Evolutionary conservation across 2,888 invertebrate species (phyloP).

Genomic region (Bhutanitis thaidina): DNA sequence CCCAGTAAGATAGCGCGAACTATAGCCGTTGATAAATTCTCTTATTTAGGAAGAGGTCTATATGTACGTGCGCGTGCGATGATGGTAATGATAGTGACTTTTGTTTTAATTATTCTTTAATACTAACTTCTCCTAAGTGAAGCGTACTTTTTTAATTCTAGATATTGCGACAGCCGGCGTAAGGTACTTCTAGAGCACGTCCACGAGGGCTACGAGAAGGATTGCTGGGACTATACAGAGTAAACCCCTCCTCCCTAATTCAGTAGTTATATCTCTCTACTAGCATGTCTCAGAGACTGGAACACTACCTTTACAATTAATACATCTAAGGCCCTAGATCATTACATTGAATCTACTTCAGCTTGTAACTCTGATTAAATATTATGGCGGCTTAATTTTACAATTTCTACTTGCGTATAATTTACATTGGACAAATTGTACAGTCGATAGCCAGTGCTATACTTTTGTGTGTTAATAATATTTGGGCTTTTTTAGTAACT

Average conservation of each 20-base stretch:
- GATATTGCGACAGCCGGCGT: conserved; percentile 98
- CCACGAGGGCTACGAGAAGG: conserved; percentile 99
- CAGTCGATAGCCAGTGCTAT: too few species aligned
- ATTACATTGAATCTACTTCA: conserved; percentile 12
- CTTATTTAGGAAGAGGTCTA: too few species aligned
- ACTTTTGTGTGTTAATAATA: too few species aligned
- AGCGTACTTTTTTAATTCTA: conserved; percentile 71
- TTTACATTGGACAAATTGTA: neutral
- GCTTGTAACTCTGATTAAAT: conserved; percentile 3
- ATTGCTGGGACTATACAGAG: conserved; percentile 98
- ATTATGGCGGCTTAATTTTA: neutral
- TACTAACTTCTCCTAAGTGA: too few species aligned
- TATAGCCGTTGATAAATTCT: too few species aligned
- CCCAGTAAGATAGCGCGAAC: too few species aligned
- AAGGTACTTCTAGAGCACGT: conserved; percentile 98
- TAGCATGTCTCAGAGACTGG: conserved; percentile 1
- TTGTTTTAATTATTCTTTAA: too few species aligned
- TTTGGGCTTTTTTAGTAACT: too few species aligned
- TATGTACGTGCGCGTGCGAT: too few species aligned
- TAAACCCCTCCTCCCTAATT: conserved; percentile 59
- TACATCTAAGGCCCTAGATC: conserved; percentile 9
- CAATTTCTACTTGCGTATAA: neutral
- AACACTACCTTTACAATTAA: conserved; percentile 4
- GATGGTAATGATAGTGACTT: too few species aligned
- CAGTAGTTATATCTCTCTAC: conserved; percentile 19